Percentiles rank a stretch among this genome's conserved stretches.
phyloP scores from a whole-genome alignment of 2,797 vertebrate genomes.

The Siniperca undulata region DNA sequence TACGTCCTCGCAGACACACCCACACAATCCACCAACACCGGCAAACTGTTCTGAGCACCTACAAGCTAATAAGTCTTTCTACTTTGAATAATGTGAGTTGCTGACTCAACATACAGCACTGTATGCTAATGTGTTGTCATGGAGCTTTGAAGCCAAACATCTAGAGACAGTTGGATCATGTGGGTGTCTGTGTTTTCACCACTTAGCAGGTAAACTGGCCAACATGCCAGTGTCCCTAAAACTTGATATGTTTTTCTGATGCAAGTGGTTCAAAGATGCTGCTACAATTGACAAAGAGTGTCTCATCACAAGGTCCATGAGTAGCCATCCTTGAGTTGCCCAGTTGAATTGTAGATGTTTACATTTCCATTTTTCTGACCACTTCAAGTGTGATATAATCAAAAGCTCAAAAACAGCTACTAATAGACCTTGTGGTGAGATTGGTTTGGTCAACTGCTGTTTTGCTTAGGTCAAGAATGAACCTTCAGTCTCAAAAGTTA shows the following conservation, averaged over 20 bases:
- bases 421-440: background rate
- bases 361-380: background rate
- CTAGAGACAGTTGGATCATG: background rate
- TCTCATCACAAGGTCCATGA: background rate
- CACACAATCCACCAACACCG: constrained; percentile 2
- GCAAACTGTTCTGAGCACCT: constrained; percentile 9
- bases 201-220: constrained; percentile 5
- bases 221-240: background rate
- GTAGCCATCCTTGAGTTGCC: background rate
- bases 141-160: background rate
- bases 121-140: background rate
- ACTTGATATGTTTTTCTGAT: background rate
- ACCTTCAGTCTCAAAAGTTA: background rate
- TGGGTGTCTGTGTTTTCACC: background rate
- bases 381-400: background rate
- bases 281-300: background rate
- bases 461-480: background rate
- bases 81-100: background rate
- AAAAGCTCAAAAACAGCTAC: background rate
- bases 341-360: background rate
- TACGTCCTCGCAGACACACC: constrained; percentile 20
- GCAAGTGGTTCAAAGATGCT: background rate
- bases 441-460: background rate
- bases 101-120: background rate
- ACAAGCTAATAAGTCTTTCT: constrained; percentile 18